These are phyloP conservation scores for Drosophila pseudotalamancana DNA, from an alignment of 2,888 invertebrate genomes.

Conservation along the genomic window DNA sequence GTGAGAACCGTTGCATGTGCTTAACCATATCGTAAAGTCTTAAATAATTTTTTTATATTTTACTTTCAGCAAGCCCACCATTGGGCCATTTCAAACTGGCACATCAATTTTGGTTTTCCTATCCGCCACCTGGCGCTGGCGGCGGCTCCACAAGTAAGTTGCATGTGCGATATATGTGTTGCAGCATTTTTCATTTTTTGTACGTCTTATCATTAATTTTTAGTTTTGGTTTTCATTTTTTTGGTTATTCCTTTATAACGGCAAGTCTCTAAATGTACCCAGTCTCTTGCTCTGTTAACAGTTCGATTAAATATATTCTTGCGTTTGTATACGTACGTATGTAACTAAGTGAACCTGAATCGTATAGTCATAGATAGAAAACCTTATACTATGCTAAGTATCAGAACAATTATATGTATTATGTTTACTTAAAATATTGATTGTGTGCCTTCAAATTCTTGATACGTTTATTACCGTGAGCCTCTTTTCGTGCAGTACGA, in stretches of 20 bases:
- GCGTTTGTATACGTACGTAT: slow-evolving; percentile 65
- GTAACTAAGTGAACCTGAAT: slow-evolving; percentile 57
- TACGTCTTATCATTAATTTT: slow-evolving; percentile 37
- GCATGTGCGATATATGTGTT: slow-evolving; percentile 48
- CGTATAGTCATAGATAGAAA: slow-evolving; percentile 52
- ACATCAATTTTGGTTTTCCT: slow-evolving; percentile 94
- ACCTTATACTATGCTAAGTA: slow-evolving; percentile 38
- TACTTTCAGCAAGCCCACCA: slow-evolving; percentile 81
- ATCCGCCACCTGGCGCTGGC: slow-evolving; percentile 91
- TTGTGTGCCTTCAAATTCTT: slow-evolving; percentile 34
- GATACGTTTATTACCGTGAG: slow-evolving; percentile 22
- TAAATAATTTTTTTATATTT: not conserved
- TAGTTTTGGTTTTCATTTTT: slow-evolving; percentile 9
- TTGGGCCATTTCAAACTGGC: slow-evolving; percentile 88
- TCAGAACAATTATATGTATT: slow-evolving; percentile 38
- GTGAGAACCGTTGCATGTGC: not conserved
- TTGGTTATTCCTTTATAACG: slow-evolving; percentile 36
- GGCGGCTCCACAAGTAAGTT: slow-evolving; percentile 87
- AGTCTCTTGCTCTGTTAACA: slow-evolving; percentile 62
- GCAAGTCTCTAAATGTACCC: slow-evolving; percentile 62
- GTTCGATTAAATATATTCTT: slow-evolving; percentile 57
- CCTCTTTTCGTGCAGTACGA: slow-evolving; percentile 35
- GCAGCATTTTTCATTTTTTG: slow-evolving; percentile 40
- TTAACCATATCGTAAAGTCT: not conserved
- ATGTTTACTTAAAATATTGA: slow-evolving; percentile 27